Conservation (phyloP, 2,888 invertebrate species). For the Nectonema munidae region DNA sequence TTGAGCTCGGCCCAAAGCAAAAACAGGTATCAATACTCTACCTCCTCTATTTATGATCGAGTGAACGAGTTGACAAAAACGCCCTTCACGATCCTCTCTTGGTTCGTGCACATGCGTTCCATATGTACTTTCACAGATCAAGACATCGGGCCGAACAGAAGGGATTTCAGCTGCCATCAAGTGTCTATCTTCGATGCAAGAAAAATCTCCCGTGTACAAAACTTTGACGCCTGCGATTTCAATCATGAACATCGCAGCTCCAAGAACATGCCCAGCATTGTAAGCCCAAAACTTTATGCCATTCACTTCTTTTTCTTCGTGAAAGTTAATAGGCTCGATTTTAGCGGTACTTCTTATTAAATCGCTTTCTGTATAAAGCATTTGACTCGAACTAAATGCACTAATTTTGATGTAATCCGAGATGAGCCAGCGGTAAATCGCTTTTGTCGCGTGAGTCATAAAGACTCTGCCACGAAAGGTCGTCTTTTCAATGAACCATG, state of each 20-base stretch:
- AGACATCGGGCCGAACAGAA: slow-evolving; percentile 64
- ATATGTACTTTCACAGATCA: slow-evolving; percentile 88
- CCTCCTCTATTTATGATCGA: slow-evolving; percentile 90
- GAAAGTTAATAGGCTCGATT: slow-evolving; percentile 87
- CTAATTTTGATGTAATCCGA: slow-evolving; percentile 65
- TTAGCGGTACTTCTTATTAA: slow-evolving; percentile 88
- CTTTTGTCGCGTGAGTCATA: slow-evolving; percentile 98
- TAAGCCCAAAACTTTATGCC: slow-evolving; percentile 87
- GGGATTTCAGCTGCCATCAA: slow-evolving; percentile 97
- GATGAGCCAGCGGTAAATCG: slow-evolving; percentile 83
- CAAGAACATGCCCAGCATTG: slow-evolving; percentile 87
- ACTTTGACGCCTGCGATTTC: slow-evolving; percentile 86
- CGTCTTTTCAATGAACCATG: slow-evolving; percentile 86
- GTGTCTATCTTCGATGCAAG: slow-evolving; percentile 86
- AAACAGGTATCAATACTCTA: slow-evolving; percentile 82
- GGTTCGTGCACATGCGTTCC: slow-evolving; percentile 97
- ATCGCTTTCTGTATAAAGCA: slow-evolving; percentile 84
- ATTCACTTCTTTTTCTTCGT: slow-evolving; percentile 56
- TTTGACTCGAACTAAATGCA: slow-evolving; percentile 33
- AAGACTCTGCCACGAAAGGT: slow-evolving; percentile 69
- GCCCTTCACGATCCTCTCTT: slow-evolving; percentile 63
- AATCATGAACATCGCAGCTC: slow-evolving; percentile 99
- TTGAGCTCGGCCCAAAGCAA: slow-evolving; percentile 83
- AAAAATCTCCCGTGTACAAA: slow-evolving; percentile 87
- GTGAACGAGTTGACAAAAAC: slow-evolving; percentile 65